Evolutionary conservation across 2,113 vertebrate genomes (phyloP).

Genomic region (Tricholaema leucomelas): DNA sequence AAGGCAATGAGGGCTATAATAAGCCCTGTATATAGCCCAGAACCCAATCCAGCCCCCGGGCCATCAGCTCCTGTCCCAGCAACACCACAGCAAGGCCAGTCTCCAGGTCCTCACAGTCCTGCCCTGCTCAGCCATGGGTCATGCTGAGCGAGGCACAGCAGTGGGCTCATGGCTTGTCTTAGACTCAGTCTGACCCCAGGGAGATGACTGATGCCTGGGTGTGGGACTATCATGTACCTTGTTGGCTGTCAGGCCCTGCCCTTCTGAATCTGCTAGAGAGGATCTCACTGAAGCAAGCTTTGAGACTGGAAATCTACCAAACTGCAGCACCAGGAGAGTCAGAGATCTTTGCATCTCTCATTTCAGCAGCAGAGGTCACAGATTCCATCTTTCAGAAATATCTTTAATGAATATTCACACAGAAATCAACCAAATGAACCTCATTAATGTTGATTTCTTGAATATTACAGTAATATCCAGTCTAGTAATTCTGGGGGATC

Average conservation of each 20-base stretch:
- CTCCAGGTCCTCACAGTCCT: neutral
- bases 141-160: accelerated
- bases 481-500: neutral
- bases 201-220: accelerated
- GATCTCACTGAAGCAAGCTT: neutral
- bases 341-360: neutral
- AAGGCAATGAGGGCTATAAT: neutral
- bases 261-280: neutral
- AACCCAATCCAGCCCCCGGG: neutral
- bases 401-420: neutral
- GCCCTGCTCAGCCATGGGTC: accelerated
- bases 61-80: accelerated
- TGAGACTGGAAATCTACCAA: neutral
- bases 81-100: accelerated
- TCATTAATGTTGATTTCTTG: neutral
- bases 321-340: neutral
- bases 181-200: neutral
- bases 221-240: neutral
- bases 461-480: neutral
- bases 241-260: neutral
- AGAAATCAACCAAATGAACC: neutral
- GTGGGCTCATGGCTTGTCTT: accelerated
- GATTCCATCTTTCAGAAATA: neutral
- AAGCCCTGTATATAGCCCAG: neutral
- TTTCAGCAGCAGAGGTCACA: neutral